Percentiles rank a stretch among this genome's conserved stretches.
Evolutionary conservation across 2,888 invertebrate genomes (phyloP).

Genomic region (Hesperia comma): DNA sequence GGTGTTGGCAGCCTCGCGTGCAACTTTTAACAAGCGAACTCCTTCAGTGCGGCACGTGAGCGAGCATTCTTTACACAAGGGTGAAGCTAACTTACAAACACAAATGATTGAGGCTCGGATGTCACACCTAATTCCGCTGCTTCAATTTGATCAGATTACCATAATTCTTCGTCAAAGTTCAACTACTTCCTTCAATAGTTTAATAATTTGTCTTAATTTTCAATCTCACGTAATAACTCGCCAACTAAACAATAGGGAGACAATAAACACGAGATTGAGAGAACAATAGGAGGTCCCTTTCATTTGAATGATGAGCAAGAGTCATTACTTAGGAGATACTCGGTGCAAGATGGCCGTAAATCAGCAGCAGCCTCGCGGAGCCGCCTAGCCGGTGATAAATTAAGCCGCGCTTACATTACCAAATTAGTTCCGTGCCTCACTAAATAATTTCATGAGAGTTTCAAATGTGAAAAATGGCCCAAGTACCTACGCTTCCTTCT

Average conservation of each 20-base stretch:
- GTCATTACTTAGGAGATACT: constrained; percentile 13
- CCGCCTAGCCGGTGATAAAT: constrained; percentile 8
- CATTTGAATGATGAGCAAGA: constrained; percentile 11
- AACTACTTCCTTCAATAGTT: neutral
- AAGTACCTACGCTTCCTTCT: neutral
- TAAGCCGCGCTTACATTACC: constrained; percentile 8
- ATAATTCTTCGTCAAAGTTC: neutral
- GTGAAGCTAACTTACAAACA: neutral
- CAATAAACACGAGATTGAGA: constrained; percentile 1
- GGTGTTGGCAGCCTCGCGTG: constrained; percentile 5
- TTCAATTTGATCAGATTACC: neutral
- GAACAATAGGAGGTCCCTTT: neutral
- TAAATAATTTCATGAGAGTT: constrained; percentile 2
- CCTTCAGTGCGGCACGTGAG: neutral
- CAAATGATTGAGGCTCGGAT: too few relatives aligned
- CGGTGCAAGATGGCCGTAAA: constrained; percentile 15
- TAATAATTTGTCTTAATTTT: neutral
- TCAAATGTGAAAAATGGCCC: neutral
- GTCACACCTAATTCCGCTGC: too few relatives aligned
- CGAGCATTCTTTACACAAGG: neutral
- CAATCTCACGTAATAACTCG: neutral
- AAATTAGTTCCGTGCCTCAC: constrained; percentile 11
- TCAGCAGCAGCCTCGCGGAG: constrained; percentile 5
- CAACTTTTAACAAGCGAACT: constrained; percentile 20
- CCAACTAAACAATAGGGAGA: neutral